Base-by-base conservation (phyloP, 2,113 vertebrate genomes). In the Clarias gariepinus region DNA sequence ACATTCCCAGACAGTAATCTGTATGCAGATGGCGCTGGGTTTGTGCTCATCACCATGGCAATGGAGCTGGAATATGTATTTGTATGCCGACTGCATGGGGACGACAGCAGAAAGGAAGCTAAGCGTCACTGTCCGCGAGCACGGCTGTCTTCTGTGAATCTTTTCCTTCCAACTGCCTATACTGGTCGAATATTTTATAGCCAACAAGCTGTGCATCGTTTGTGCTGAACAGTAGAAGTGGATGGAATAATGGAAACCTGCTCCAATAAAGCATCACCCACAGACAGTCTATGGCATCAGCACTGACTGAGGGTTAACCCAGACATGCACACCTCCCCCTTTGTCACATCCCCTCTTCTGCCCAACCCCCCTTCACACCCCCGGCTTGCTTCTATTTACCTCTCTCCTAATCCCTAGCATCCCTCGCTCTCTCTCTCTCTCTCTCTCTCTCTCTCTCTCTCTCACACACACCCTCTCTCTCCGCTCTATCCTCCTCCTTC, bases 401-500 rank as follows among this genome's bases (percentile, higher is more conserved):
- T 92, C 92, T 80, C 81, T 86, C 84, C 78, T 93, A 92, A 94
- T 94, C 93, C 92, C 84, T 81, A 87, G 76, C 85, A 66, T 88
- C 55, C 80, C 89, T 63, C n/a, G n/a, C 88, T 33, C 87, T 76
- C 79, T 19, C 84, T 52, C 80, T 52, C 85, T 78, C 58, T 55
- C 76, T 81, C 53, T 81, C 81, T 74, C 84, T 86, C 74, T 73
- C 41, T 61, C 87, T 80, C 83, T 74, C 84, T 64, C 86, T 25
- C 87, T 69, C 89, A 86, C 76, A 81, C 78, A 79, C 86, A 41
- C 89, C 36, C 88, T 18, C 87, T 74, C 79, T 23, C 83, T 47
- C 85, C 74, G 57, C 55, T 79, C 82, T 86, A 90, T 94, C 93
- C 92, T 92, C 93, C 93, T 93, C 88, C 93, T 84, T 90, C 92